Conservation (phyloP, 35 echinoderm and acorn worm genomes). For the Holothuria glaberrima region DNA sequence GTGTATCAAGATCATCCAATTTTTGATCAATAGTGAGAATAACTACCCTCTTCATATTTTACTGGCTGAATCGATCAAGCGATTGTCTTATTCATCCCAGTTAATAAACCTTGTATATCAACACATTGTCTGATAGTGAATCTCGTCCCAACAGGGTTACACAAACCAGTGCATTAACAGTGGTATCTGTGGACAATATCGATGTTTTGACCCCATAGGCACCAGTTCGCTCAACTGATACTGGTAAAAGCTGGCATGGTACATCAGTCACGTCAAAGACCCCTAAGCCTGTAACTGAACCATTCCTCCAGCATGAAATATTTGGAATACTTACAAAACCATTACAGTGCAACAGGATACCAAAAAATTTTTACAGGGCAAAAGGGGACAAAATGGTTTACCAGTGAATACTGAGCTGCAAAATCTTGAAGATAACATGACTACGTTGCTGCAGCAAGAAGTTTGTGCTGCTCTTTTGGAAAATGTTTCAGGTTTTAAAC, state of each 20-base stretch:
- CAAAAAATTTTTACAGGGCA: no score
- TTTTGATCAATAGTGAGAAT: conserved; percentile 52
- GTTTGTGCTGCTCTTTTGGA: conserved; percentile 1
- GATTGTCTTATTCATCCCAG: conserved; percentile 59
- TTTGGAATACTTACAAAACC: no score
- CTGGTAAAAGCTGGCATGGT: conserved; percentile 64
- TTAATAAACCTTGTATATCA: conserved; percentile 31
- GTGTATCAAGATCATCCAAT: conserved; percentile 50
- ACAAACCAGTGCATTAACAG: conserved; percentile 24
- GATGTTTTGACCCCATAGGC: conserved; percentile 60
- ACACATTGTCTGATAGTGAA: no score
- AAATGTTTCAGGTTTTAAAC: not conserved
- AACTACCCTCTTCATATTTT: conserved; percentile 65
- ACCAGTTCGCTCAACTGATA: conserved; percentile 37
- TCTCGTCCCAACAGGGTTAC: no score
- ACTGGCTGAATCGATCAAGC: conserved; percentile 47
- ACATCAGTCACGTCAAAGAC: conserved; percentile 68
- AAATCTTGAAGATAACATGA: not conserved
- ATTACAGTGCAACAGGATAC: no score
- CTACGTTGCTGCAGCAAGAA: conserved; percentile 2
- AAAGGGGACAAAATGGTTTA: not conserved
- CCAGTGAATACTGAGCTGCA: not conserved
- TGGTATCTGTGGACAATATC: conserved; percentile 64
- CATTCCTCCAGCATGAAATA: not conserved
- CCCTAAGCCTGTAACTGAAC: conserved; percentile 51